Evolutionary conservation across 2,888 invertebrate species (phyloP), one percentile per base, ranked within the genome.

Genomic region (Allacma fusca): DNA sequence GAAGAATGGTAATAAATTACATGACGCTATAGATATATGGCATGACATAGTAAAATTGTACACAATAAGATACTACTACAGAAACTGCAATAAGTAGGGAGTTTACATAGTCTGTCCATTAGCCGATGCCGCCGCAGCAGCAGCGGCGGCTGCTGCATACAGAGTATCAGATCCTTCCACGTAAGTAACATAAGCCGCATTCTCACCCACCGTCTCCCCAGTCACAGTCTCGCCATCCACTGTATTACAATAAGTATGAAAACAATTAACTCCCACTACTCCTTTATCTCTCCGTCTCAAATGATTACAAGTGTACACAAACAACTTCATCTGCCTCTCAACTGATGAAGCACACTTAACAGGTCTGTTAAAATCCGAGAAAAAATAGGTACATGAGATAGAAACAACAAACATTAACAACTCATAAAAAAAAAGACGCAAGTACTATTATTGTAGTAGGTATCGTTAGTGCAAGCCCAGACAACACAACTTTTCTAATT

Each of bases 31-130:
- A n/a, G n/a, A n/a, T n/a, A n/a, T n/a, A n/a, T n/a, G n/a, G n/a
- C n/a, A n/a, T n/a, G n/a, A n/a, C n/a, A n/a, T n/a, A n/a, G n/a
- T n/a, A n/a, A n/a, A n/a, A n/a, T n/a, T n/a, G n/a, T n/a, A n/a
- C n/a, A n/a, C n/a, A n/a, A n/a, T n/a, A n/a, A n/a, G n/a, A n/a
- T n/a, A n/a, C n/a, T n/a, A n/a, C n/a, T n/a, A n/a, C n/a, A n/a
- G n/a, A n/a, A n/a, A n/a, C n/a, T n/a, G n/a, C n/a, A n/a, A n/a
- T n/a, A n/a, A n/a, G n/a, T n/a, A n/a, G n/a, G n/a, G 23, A 1
- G 86, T 88, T 88, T 88, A 91, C 91, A 91, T 91, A 88, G 79
- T 80, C 40, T 91, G 90, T 84, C 91, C 91, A 88, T 91, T 91
- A 82, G 88, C 86, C 83, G 88, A 91, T 82, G 88, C 86, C 83